Evolutionary conservation across 2,113 vertebrate species (phyloP), one percentile per base, ranked within the genome.

Genomic region (Labeo catla): DNA sequence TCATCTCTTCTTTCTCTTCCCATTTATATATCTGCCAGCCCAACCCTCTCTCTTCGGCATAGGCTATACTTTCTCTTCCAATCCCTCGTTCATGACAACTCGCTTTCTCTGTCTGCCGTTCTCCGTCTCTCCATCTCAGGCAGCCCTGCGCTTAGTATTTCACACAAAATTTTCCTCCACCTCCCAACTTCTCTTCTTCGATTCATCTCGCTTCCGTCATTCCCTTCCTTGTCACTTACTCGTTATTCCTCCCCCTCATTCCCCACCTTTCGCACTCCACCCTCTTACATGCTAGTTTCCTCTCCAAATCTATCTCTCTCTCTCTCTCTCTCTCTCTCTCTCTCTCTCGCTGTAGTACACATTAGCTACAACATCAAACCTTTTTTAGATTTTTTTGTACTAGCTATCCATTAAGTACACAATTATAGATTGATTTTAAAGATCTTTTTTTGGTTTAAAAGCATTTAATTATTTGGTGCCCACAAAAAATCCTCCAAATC

Each of bases 201-300:
- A 49, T 76, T 50, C 21, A 76, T 78, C 74, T 28, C 6, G 8
- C 86, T 76, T 57, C 34, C 13, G 28, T 73, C 59, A 43, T 76
- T 52, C 81, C 47, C 59, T 87, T 66, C 36, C 68, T 52, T 83
- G 74, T 61, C 54, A 88, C 78, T 10, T 57, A 65, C 79, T 68
- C 87, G 74, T 47, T 66, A 16, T 57, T 81, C 68, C 74, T 66
- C n/a, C 16, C 34, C 43, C 83, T 85, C 76, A 76, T 78, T 82
- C 80, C 50, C 36, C 68, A 54, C 77, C 83, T 87, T 57, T 81
- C 72, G 87, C 87, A 87, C 59, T 78, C 21, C 28, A 74, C 88
- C 43, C 76, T 86, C 80, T 65, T 43, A 90, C 66, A 84, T 43
- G 79, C 86, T 82, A 50, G 57, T 86, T 91, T 84, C 65, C 57